A percentile compares a stretch with the other conserved stretches of the same genome.
These are phyloP conservation scores for Rhabdophis nuchalis DNA, from an alignment of 2,797 vertebrate species.

Conservation along the genomic window DNA sequence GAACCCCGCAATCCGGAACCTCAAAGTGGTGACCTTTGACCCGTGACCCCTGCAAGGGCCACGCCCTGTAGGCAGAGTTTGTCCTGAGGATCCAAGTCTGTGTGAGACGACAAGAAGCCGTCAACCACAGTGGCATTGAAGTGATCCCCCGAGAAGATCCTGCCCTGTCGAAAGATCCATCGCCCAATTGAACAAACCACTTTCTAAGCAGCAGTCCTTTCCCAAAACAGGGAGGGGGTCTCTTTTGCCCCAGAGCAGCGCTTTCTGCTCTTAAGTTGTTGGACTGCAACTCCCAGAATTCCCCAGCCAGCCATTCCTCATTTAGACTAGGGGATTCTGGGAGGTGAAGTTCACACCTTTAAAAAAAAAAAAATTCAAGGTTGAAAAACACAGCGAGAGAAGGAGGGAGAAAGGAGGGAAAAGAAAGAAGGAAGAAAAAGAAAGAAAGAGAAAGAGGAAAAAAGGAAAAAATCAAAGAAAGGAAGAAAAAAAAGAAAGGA, in stretches of 20 bases:
- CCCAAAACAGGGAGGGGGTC: constrained; percentile 3
- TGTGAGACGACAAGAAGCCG: background rate
- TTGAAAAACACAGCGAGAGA: background rate
- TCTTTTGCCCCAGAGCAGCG: background rate
- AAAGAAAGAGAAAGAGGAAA: no score
- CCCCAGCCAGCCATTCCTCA: background rate
- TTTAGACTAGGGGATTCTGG: background rate
- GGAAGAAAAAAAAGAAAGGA: no score
- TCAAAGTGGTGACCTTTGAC: constrained; percentile 94
- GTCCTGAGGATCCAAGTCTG: constrained; percentile 18
- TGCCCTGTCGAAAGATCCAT: constrained; percentile 23
- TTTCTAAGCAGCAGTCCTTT: constrained; percentile 42
- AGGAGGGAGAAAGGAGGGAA: background rate
- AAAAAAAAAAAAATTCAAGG: no score
- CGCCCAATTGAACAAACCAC: constrained; percentile 51
- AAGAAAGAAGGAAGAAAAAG: no score
- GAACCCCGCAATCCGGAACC: constrained; percentile 87
- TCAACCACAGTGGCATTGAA: constrained; percentile 15
- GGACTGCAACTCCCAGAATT: background rate
- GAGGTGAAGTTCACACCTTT: background rate
- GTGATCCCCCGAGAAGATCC: constrained; percentile 41
- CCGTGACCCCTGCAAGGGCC: constrained; percentile 11
- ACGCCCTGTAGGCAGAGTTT: background rate
- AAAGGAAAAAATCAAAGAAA: no score
- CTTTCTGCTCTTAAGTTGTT: background rate